Base-by-base conservation (phyloP, 92 coral and sea anemone species). In the Siderastrea siderea region DNA sequence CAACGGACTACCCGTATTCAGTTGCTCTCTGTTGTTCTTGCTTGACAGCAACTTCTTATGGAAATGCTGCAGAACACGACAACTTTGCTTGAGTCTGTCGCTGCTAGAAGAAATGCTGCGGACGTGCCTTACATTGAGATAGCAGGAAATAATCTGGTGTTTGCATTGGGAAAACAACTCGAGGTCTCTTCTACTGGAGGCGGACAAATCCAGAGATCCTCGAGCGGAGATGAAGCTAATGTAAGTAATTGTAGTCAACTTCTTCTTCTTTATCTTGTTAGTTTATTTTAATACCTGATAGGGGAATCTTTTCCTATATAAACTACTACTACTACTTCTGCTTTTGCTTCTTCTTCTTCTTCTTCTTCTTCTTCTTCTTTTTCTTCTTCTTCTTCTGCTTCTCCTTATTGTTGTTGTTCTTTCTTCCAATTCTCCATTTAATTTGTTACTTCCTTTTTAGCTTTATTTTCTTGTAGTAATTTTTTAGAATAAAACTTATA, bases 111-210 rank as follows among this genome's bases (percentile, higher is more conserved):
- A 7, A 13, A 45, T 55, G 38, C 63, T 4, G 2, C 38, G 3
- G 68, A 76, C 38, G 81, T 43, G 26, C 81, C 81, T 58, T 76
- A 76, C 62, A 57, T 15, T 58, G 19, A 45, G 13, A 76, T 76
- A 45, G 81, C 67, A 2, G 67, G 58, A 53, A 76, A n/a, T 7
- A 76, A 76, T 59, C 47, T 76, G 4, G 52, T 76, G n/a, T 58
- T 43, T 48, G 38, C 68, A 4, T n/a, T 45, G 9, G 81, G 81
- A 45, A 58, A 76, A 45, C 81, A 76, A 46, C 81, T 76, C 4
- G 50, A 76, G 48, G 81, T 38, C 5, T 76, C 43, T 9, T 45
- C 68, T 11, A 43, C 38, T 76, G 67, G 26, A 5, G 53, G 52
- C n/a, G 44, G 9, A 64, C 43, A n/a, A n/a, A 6, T 64, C 7